Conservation (phyloP, 1,140 invertebrate species). For the Nomia melanderi region DNA sequence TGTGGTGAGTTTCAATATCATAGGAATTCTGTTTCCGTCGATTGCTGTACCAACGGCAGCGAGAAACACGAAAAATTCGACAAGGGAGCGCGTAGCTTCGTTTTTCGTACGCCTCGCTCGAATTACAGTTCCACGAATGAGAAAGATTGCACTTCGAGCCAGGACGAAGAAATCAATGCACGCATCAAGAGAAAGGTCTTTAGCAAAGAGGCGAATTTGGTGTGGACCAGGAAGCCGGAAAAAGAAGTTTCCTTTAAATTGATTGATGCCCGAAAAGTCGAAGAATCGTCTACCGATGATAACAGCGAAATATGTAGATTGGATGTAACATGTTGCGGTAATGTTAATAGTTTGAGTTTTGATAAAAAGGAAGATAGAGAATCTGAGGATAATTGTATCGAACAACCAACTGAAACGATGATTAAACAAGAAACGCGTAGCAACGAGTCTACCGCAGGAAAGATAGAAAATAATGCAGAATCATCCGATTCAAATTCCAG, state of each 20-base stretch:
- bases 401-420: too few relatives aligned
- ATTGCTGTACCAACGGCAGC: background rate
- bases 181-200: background rate
- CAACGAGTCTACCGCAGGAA: background rate
- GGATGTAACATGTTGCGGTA: background rate
- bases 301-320: background rate
- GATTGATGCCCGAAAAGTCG: background rate
- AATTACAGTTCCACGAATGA: background rate
- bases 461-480: too few relatives aligned
- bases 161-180: background rate
- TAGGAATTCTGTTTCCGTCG: too few relatives aligned
- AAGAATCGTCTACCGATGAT: background rate
- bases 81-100: background rate
- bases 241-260: background rate
- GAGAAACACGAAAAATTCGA: background rate
- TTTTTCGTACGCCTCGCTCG: conserved; percentile 12
- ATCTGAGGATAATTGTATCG: too few relatives aligned
- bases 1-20: background rate
- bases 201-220: background rate
- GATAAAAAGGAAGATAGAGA: background rate
- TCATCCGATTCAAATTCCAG: background rate
- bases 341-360: background rate
- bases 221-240: background rate
- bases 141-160: background rate
- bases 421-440: background rate